Base-by-base conservation (phyloP, 2,888 invertebrate genomes). In the Oxycera nigricornis region DNA sequence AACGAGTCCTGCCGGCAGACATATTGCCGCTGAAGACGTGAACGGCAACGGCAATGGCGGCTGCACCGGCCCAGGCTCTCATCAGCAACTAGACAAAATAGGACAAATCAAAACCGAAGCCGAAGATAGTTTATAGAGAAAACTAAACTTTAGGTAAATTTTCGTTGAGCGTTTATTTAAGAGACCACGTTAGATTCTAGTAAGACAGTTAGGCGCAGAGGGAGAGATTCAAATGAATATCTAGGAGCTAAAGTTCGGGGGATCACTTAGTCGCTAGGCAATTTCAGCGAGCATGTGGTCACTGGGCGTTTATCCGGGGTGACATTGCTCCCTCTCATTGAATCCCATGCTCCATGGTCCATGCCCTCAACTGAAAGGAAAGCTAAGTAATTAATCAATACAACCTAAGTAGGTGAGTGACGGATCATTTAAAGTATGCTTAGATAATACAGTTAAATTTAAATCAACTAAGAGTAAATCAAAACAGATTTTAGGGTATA, bases 51-150 rank as follows among this genome's bases (percentile, higher is more conserved):
- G 79, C 73, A 81, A 82, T 74, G 83, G 83, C 77, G 83, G 83
- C 77, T 76, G 82, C 26, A n/a, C 41, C 41, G 39, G 41, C 39
- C 14, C 3, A 39, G 35, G 35, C 22, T 73, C 81, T 82, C 75
- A 84, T 82, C 77, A 76, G 82, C 72, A 57, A 22, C 72, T 55
- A 67, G 84, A 85, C 74, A 84, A 84, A 79, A 79, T 84, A 79
- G 85, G 82, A 57, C 82, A 83, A 80, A 84, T 85, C 75, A 85
- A 85, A 79, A 81, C 83, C 76, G 86, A 85, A 75, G 78, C 75
- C 30, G 83, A 85, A 75, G 82, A 85, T 78, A 83, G 83, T 78
- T 85, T 84, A 85, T 85, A 85, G 84, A 83, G 82, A 79, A 79
- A 79, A 80, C 80, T 82, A 79, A 72, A 75, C 39, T 73, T 73